Base-by-base conservation (phyloP, 2,797 vertebrate species). In the Labroides dimidiatus region DNA sequence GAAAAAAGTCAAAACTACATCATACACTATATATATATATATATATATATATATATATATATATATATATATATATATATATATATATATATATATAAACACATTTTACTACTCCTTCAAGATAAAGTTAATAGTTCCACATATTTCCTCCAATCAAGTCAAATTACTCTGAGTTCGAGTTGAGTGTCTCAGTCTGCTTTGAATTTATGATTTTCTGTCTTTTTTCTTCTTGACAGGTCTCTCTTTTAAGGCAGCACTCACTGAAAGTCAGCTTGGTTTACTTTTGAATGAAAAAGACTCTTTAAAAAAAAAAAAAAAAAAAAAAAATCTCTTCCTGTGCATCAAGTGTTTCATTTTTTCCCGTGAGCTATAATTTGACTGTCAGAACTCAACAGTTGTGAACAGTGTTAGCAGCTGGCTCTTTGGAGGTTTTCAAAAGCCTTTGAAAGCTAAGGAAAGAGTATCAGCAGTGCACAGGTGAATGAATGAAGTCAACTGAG, bases 351-450 rank as follows among this genome's bases (percentile, higher is more conserved):
- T 24, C 39, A 51, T 43, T 52, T 6, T 59, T 57, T 37, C 27
- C 24, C 20, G 6, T 41, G 16, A 10, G 19, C 33, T 54, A 4
- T 33, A 44, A 59, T 54, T 33, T 72, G 53, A 51, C 57, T 55
- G 39, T 60, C 17, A 44, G 39, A 17, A 21, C 20, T 20, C 2
- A 2, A 4, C 17, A 27, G 19, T 7, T 0, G 4, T 44, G 45
- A 52, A 30, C 30, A 41, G 17, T 17, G 19, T 59, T 11, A 17
- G 27, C 33, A 11, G 24, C 15, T 43, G 41, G 15, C 15, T 43
- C 6, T 16, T 8, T 43, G 4, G 41, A 43, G 30, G 41, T 17
- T 43, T 16, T 43, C 9, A 39, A 39, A 39, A 13, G 5, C 30
- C 6, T 12, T 39, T 3, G 37, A 39, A 14, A 39, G 37, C 37